phyloP scores from a whole-genome alignment of 2,888 invertebrate species.

The Hoplodrina ambigua region DNA sequence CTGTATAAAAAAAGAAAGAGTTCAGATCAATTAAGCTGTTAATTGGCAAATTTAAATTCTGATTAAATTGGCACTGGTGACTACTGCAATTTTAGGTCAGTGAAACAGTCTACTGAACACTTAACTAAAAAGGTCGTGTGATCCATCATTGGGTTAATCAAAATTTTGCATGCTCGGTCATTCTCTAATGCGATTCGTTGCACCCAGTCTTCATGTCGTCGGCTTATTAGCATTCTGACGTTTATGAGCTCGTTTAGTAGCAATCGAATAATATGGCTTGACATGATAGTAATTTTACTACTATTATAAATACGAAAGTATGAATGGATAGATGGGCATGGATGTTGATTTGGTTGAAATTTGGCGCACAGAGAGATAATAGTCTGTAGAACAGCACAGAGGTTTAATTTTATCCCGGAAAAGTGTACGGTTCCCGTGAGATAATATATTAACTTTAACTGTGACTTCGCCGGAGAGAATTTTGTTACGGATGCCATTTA shows the following conservation, averaged over 20 bases:
- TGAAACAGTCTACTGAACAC: constrained; percentile 2
- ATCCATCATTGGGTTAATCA: constrained; percentile 59
- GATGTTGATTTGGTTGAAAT: no score
- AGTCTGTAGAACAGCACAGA: no score
- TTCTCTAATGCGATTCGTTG: constrained; percentile 61
- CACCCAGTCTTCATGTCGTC: constrained; percentile 57
- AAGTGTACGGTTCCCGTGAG: no score
- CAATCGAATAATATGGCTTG: constrained; percentile 24
- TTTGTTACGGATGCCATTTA: no score
- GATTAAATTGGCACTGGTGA: not conserved
- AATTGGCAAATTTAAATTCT: not conserved
- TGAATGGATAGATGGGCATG: no score
- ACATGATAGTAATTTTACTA: constrained; percentile 7
- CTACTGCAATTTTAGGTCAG: not conserved
- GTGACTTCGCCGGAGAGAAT: no score
- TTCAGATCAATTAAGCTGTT: not conserved
- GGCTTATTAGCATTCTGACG: constrained; percentile 17
- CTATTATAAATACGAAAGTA: no score
- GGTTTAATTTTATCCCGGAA: no score
- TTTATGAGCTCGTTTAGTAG: constrained; percentile 24
- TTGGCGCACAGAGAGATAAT: no score
- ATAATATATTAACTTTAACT: no score
- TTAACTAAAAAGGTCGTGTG: constrained; percentile 55
- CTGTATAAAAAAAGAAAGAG: not conserved
- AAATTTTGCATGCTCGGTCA: constrained; percentile 67